Base-by-base conservation (phyloP, 64 coral and sea anemone genomes). In the Pocillopora damicornis region DNA sequence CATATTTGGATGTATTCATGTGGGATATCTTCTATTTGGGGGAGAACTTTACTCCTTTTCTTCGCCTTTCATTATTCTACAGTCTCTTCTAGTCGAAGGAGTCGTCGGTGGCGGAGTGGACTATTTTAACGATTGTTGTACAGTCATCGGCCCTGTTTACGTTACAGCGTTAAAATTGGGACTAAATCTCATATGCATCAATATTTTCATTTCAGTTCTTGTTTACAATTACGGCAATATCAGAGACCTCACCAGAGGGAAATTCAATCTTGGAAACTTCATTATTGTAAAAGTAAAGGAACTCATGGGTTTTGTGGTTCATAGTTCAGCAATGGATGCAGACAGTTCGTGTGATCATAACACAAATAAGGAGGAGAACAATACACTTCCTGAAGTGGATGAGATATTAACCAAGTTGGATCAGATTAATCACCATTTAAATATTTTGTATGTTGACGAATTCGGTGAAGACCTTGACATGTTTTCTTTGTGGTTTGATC, bases 1-100 rank as follows among this genome's bases (percentile, higher is more conserved):
- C 22, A 51, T 90, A 8, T 75, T 82, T 63, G 38, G 79, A 1
- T 90, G 82, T 75, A 74, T 57, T 36, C 71, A 84, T 79, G 82
- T 85, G 11, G 89, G 68, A 61, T 75, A 75, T n/a, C 68, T 90
- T 68, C 25, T 83, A 8, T 90, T 90, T 61, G 89, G 89, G 12
- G 16, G 34, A 0, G 63, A 90, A 16, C 20, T 76, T 45, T 13
- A 34, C 0, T 17, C 10, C 2, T 85, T 60, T 60, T 74, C 76
- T 14, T 26, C 78, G 5, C 63, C 79, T 15, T 15, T 42, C 51
- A 79, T 11, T 2, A n/a, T 16, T 13, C 25, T 79, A 79, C 76
- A 79, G 30, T 26, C 76, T 60, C 51, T 79, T 25, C 20, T 79
- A 11, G 18, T 30, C 2, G 38, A 79, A 58, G 76, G 76, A 22